A percentile compares a stretch with the other conserved stretches of the same genome.
Conservation (phyloP, 1,140 invertebrate genomes). For the Solenopsis fugax region DNA sequence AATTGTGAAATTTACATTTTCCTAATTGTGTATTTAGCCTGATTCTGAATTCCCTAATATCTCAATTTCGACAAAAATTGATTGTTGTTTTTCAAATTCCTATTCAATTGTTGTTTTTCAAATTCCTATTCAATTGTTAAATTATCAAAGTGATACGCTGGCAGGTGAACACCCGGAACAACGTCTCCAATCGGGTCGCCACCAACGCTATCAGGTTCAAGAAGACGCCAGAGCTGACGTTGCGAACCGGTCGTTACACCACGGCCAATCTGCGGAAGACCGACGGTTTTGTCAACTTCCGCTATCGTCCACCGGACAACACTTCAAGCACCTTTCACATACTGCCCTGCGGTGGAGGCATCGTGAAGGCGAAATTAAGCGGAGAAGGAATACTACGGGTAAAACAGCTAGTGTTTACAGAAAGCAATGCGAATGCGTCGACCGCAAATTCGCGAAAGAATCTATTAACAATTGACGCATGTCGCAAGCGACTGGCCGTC, state of each 20-base stretch:
- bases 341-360: slow-evolving; percentile 82
- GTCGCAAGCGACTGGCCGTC: not conserved
- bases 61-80: too few species aligned
- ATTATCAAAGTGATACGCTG: not conserved
- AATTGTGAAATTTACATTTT: too few species aligned
- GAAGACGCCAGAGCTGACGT: slow-evolving; percentile 79
- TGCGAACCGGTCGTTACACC: slow-evolving; percentile 80
- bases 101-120: too few species aligned
- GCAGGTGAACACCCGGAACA: slow-evolving; percentile 83
- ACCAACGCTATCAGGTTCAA: slow-evolving; percentile 82
- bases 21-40: too few species aligned
- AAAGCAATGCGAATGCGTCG: slow-evolving; percentile 7
- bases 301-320: slow-evolving; percentile 82
- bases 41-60: too few species aligned
- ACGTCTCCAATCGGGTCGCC: slow-evolving; percentile 83
- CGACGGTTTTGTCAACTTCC: slow-evolving; percentile 83
- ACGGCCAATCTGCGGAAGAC: slow-evolving; percentile 81
- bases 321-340: slow-evolving; percentile 83
- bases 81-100: too few species aligned
- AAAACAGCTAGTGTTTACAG: slow-evolving; percentile 19
- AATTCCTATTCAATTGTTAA: not conserved
- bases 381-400: slow-evolving; percentile 79
- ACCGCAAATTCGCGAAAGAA: slow-evolving; percentile 4
- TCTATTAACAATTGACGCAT: slow-evolving; percentile 23
- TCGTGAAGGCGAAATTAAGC: slow-evolving; percentile 81